Evolutionary conservation across 2,888 invertebrate genomes (phyloP), one percentile per base, ranked within the genome.

Genomic region (Hypolimnas misippus): DNA sequence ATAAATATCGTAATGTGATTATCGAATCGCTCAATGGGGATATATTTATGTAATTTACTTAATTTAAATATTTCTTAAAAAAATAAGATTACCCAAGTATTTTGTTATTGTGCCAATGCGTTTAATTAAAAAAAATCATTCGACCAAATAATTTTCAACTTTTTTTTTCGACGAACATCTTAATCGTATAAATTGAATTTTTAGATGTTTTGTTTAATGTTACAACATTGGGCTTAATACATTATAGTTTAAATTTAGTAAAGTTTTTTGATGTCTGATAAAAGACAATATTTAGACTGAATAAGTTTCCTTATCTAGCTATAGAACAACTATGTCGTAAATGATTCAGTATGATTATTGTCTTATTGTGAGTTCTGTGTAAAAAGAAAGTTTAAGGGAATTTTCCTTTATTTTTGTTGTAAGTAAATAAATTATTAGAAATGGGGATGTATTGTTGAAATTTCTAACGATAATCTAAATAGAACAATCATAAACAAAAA

Each of bases 221-320:
- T 77, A 75, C 73, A 70, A 78, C 19, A 67, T 79, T 80, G 78
- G 79, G 77, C 82, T 78, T 81, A 75, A 77, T 29, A 49, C 14
- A n/a, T 69, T 75, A 76, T 56, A 38, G 68, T 70, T 75, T 83
- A 83, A 81, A 79, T 83, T 82, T 86, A 84, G 83, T 87, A 82
- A 84, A 76, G 78, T 79, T 84, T 82, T 84, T 59, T 76, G 74
- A 82, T 86, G 87, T 89, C 87, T 85, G 74, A 83, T 76, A 74
- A 87, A 88, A 90, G 89, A 89, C 89, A 87, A 87, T 88, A 86
- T 83, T 75, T 89, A 89, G 88, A 90, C 89, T 90, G 89, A 89
- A 86, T 85, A 87, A 86, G 87, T 87, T 87, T 78, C 79, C 78
- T 82, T 78, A 76, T 40, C 64, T 83, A 83, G 78, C 73, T 79